Evolutionary conservation across 1,140 invertebrate genomes (phyloP).

Genomic region (Drosophila melanica): DNA sequence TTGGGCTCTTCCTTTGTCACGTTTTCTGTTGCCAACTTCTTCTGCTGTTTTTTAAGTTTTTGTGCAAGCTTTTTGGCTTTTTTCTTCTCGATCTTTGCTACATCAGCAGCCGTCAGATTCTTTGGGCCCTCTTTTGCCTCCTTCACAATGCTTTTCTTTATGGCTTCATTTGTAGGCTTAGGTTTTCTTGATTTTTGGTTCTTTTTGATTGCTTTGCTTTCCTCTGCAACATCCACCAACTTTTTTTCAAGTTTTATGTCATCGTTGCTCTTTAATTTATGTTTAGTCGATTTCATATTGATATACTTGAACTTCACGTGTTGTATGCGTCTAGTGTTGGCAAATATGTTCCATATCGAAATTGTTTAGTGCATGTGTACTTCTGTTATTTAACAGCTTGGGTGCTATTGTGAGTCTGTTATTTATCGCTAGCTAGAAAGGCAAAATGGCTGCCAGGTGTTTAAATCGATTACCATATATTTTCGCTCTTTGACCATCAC

Average conservation of each 20-base stretch:
- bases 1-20: neutral
- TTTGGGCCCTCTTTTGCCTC: slow-evolving; percentile 32
- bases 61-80: slow-evolving; percentile 76
- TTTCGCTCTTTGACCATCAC: slow-evolving; percentile 22
- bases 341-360: neutral
- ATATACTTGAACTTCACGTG: slow-evolving; percentile 42
- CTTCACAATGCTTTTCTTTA: slow-evolving; percentile 4
- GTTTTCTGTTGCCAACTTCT: slow-evolving; percentile 23
- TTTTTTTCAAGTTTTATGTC: slow-evolving; percentile 56
- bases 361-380: neutral
- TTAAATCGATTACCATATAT: neutral
- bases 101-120: slow-evolving; percentile 38
- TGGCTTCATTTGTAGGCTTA: slow-evolving; percentile 8
- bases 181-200: slow-evolving; percentile 39
- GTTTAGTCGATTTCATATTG: slow-evolving; percentile 56
- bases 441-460: neutral
- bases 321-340: slow-evolving; percentile 30
- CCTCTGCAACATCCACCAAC: slow-evolving; percentile 20
- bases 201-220: slow-evolving; percentile 53
- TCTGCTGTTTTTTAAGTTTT: slow-evolving; percentile 64
- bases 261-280: slow-evolving; percentile 39
- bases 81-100: slow-evolving; percentile 75
- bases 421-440: neutral
- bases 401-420: neutral
- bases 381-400: neutral